Base-by-base conservation (phyloP, 64 coral and sea anemone species). In the Montipora cactus region DNA sequence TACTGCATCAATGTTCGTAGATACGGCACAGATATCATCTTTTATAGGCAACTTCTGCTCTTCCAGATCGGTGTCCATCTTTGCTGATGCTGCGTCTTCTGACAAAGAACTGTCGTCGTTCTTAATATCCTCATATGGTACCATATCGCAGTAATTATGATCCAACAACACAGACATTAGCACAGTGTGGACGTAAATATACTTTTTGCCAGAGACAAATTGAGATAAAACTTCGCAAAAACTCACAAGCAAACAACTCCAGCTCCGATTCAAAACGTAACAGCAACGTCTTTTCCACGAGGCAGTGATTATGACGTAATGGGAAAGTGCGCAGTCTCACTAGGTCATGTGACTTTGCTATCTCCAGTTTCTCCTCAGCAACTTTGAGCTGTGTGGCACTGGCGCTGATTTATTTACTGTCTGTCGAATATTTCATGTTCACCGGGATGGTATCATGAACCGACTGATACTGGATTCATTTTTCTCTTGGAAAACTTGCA, bases 101-200 rank as follows among this genome's bases (percentile, higher is more conserved):
- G 19, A 5, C 11, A 16, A 2, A 46, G 4, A 16, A 37, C 37
- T 69, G 10, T 64, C 13, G 61, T 86, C 66, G 19, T 44, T 72
- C 46, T 70, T 49, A 0, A 47, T 22, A 51, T 86, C 82, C 15
- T 70, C 82, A 71, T 8, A 51, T 4, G 82, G 82, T 45, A 49
- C 37, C 45, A 72, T 16, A 21, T 8, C 10, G 82, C 82, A 86
- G 64, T 86, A 86, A 86, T 86, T 59, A 59, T 86, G 82, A 72
- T 86, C 82, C 82, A 86, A 21, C 4, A 66, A 66, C n/a, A 86
- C 45, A 8, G 82, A 86, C 82, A 86, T 86, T 7, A 23, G 37
- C 62, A 48, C 47, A 3, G 7, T 49, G 5, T 13, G 11, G 64
- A 37, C 2, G 9, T 48, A 6, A 62, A 58, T 61, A 4, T 68